These are phyloP conservation scores for Drosophila birchii DNA, from an alignment of 2,888 invertebrate genomes.

Conservation along the genomic window DNA sequence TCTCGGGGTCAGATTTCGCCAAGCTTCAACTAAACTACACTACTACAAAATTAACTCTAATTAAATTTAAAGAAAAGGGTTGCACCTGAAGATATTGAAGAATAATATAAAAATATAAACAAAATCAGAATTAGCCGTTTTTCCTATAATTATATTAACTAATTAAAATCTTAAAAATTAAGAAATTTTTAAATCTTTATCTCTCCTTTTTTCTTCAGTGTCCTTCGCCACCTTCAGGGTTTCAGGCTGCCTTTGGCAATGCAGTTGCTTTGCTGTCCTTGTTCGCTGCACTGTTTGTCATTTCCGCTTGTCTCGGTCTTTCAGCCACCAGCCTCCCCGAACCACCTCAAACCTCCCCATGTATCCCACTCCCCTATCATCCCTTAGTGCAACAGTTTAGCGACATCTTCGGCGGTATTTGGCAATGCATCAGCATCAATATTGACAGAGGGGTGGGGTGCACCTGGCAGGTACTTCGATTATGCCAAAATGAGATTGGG, in stretches of 20 bases:
- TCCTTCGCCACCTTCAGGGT: not conserved
- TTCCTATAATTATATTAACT: not conserved
- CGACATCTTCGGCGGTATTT: constrained; percentile 40
- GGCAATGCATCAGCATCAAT: constrained; percentile 76
- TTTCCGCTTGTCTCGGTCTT: constrained; percentile 62
- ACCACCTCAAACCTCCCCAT: not conserved
- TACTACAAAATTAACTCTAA: not conserved
- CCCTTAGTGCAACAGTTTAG: constrained; percentile 67
- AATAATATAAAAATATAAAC: not conserved
- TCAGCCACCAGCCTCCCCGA: not conserved
- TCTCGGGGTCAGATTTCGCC: constrained; percentile 44
- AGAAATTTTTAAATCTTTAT: too few species aligned
- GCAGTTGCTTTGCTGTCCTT: constrained; percentile 24
- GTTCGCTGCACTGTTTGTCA: constrained; percentile 55
- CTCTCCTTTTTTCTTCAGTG: constrained; percentile 11
- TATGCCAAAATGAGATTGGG: constrained; percentile 42
- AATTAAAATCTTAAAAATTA: not conserved
- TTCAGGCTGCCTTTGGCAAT: constrained; percentile 13
- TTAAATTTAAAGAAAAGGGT: not conserved
- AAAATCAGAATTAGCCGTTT: not conserved
- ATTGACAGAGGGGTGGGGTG: constrained; percentile 56
- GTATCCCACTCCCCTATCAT: not conserved
- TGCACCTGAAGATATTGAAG: too few species aligned
- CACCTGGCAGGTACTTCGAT: constrained; percentile 34
- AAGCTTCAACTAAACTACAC: constrained; percentile 45